Base-by-base conservation (phyloP, 2,113 vertebrate genomes). In the Anthoscopus minutus region DNA sequence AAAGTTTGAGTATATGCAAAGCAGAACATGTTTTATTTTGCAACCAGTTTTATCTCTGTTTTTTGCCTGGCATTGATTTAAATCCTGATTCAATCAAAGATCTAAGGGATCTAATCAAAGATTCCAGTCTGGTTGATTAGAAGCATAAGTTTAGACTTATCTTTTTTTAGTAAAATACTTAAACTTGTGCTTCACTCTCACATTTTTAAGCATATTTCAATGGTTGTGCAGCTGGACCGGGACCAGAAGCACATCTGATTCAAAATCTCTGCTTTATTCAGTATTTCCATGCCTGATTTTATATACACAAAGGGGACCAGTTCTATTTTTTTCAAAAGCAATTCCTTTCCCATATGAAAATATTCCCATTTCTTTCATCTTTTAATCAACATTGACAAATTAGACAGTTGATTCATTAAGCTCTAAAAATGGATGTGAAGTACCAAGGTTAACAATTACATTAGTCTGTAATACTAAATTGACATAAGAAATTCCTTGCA, bases 351-450 rank as follows among this genome's bases (percentile, higher is more conserved):
- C 6, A 4, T 85, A 51, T 93, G 74, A 93, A 96, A 96, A 93
- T 81, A 95, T 50, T 82, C 89, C 67, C 33, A 18, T 94, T 96
- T 95, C 94, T 96, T 96, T 94, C 61, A 91, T 95, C 88, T 94
- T 92, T 96, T 96, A 94, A 96, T 96, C 96, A 95, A 86, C 94
- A 92, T 82, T 93, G 92, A 93, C 89, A 96, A 95, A 97, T 94
- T 82, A 93, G 88, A 81, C 80, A 94, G 89, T 81, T 92, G 86
- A 95, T 95, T 95, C 95, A 91, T 94, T 96, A 94, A 95, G 90
- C 86, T 90, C 81, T 86, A 76, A 74, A 94, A 92, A 92, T 62
- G 81, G 88, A 93, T 95, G 81, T 93, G 90, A 93, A 95, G 83
- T 76, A 93, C 88, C 83, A 85, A 97, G 92, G 91, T 96, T 96